These are phyloP conservation scores for Halcyon chelicuti DNA, from an alignment of 2,797 vertebrate genomes.

Conservation along the genomic window DNA sequence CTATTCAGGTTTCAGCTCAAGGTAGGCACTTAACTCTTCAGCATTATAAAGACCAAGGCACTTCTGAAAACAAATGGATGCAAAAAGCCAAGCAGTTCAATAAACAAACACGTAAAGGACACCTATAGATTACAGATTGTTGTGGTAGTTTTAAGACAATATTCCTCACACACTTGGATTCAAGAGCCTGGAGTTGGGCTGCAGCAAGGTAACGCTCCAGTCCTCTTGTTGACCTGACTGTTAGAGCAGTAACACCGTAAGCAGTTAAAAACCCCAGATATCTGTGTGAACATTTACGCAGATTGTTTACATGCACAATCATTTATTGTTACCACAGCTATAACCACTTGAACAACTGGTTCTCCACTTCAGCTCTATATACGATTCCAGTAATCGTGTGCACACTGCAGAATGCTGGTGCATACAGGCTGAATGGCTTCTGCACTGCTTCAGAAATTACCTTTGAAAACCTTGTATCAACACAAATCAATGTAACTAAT, in stretches of 20 bases:
- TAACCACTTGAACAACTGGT: slow-evolving; percentile 51
- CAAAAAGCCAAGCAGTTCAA: not conserved
- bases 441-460: not conserved
- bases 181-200: not conserved
- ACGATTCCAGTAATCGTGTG: not conserved
- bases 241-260: not conserved
- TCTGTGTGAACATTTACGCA: not conserved
- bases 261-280: not conserved
- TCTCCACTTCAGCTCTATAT: not conserved
- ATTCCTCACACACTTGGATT: not conserved
- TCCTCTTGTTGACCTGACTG: not conserved
- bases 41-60: not conserved
- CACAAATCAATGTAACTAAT: not conserved
- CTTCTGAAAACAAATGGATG: not conserved
- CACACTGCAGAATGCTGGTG: not conserved
- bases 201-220: not conserved
- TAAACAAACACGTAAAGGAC: not conserved
- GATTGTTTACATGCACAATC: slow-evolving; percentile 32
- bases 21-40: not conserved
- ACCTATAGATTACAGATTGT: not conserved
- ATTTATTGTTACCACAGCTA: slow-evolving; percentile 26
- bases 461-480: not conserved
- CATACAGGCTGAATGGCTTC: not conserved
- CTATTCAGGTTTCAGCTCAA: not conserved
- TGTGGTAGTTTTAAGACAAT: not conserved